phyloP scores from a whole-genome alignment of 2,888 invertebrate genomes.

The Lasioglossum figueresi region DNA sequence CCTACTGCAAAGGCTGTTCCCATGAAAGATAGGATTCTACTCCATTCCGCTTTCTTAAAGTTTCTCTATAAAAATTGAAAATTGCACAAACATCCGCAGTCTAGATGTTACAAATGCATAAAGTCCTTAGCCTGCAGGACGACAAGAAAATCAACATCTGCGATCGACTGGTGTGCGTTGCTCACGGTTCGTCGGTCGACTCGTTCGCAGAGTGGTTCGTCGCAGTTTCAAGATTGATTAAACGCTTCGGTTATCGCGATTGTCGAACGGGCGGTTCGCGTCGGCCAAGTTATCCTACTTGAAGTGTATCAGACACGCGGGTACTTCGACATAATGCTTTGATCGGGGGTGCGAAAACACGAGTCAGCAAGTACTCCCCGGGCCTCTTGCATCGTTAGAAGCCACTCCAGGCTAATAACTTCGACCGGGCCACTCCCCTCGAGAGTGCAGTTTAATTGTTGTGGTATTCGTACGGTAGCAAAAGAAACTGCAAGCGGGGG shows the following conservation, averaged over 20 bases:
- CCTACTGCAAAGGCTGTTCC: too few species aligned
- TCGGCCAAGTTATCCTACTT: constrained; percentile 63
- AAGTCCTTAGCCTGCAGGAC: too few species aligned
- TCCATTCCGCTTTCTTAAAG: too few species aligned
- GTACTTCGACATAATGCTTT: constrained; percentile 63
- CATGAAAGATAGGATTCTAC: too few species aligned
- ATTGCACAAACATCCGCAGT: too few species aligned
- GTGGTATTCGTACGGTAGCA: constrained; percentile 39
- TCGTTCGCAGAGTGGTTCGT: constrained; percentile 30
- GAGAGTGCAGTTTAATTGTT: constrained; percentile 59
- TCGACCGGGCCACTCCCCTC: constrained; percentile 45
- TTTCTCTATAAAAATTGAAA: too few species aligned
- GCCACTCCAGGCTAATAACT: constrained; percentile 64
- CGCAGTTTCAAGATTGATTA: constrained; percentile 60
- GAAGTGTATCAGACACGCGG: constrained; percentile 51
- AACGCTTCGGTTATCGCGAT: constrained; percentile 53
- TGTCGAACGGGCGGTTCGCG: constrained; percentile 42
- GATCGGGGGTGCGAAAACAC: constrained; percentile 68
- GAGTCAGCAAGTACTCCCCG: constrained; percentile 61
- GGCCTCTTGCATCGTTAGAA: constrained; percentile 63
- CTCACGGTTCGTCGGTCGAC: constrained; percentile 22
- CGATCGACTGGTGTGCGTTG: neutral
- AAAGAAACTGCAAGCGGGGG: constrained; percentile 33
- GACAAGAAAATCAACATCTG: neutral
- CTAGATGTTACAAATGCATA: too few species aligned